These are phyloP conservation scores for Dicrurus megarhynchus DNA, from an alignment of 2,113 vertebrate genomes.

Conservation along the genomic window DNA sequence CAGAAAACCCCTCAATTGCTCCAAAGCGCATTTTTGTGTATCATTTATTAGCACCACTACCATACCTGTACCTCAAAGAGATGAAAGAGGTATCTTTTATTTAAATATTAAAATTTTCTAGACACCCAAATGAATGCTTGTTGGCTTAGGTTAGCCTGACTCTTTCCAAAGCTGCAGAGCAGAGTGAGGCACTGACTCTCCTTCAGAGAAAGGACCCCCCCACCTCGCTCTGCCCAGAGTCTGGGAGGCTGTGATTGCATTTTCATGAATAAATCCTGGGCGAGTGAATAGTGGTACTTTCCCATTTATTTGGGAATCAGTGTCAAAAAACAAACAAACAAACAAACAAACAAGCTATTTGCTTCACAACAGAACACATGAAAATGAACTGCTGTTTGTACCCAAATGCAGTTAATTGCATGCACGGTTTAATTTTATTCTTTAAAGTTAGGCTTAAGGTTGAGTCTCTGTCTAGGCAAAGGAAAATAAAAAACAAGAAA, in stretches of 20 bases:
- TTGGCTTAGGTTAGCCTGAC: neutral
- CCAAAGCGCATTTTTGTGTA: neutral
- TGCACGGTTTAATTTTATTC: constrained; percentile 35
- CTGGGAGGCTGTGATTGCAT: neutral
- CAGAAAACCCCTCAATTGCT: neutral
- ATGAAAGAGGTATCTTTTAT: neutral
- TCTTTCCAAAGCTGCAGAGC: neutral
- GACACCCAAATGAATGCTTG: neutral
- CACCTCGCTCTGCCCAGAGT: neutral
- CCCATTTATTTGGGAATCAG: constrained; percentile 45
- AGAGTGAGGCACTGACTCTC: neutral
- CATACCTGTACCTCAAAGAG: neutral
- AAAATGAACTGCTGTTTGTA: constrained; percentile 33
- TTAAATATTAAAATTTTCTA: neutral
- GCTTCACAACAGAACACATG: constrained; percentile 40
- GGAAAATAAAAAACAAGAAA: neutral
- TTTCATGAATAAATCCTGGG: constrained; percentile 44
- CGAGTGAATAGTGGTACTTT: constrained; percentile 12
- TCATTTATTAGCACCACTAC: neutral
- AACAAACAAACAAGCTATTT: constrained; percentile 52
- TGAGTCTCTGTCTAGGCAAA: neutral
- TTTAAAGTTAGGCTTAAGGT: constrained; percentile 45
- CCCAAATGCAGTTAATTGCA: constrained; percentile 49
- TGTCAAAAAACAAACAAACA: constrained; percentile 28
- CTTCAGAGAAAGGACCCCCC: neutral